Evolutionary conservation across 2,888 invertebrate species (phyloP).

Genomic region (Cryptus viduatorius): DNA sequence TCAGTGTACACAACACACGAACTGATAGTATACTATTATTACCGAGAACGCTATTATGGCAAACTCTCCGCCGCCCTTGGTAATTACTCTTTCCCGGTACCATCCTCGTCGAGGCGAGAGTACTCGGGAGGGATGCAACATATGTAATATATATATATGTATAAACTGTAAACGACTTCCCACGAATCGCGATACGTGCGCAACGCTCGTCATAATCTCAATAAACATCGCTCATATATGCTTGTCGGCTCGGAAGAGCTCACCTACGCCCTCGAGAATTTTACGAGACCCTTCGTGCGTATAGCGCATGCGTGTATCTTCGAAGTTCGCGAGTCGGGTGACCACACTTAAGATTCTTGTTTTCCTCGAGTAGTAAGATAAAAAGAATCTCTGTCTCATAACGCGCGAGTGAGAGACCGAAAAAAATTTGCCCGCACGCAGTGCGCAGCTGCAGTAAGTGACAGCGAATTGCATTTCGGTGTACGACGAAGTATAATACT

Average conservation of each 20-base stretch:
- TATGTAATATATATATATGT: slow-evolving; percentile 22
- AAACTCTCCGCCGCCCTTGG: slow-evolving; percentile 27
- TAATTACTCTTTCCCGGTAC: slow-evolving; percentile 53
- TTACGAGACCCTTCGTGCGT: slow-evolving; percentile 73
- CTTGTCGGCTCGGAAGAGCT: slow-evolving; percentile 56
- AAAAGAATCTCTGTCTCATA: slow-evolving; percentile 42
- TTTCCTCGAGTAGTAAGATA: slow-evolving; percentile 58
- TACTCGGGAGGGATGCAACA: slow-evolving; percentile 20
- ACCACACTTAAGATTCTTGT: slow-evolving; percentile 51
- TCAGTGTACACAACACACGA: neutral
- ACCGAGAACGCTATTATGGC: slow-evolving; percentile 1
- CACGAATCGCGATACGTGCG: slow-evolving; percentile 70
- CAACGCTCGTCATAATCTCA: slow-evolving; percentile 76
- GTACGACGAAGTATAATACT: slow-evolving; percentile 53
- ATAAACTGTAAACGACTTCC: slow-evolving; percentile 74
- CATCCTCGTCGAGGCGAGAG: slow-evolving; percentile 16
- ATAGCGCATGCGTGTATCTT: slow-evolving; percentile 6
- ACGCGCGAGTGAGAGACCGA: neutral
- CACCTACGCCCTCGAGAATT: slow-evolving; percentile 74
- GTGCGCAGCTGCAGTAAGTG: slow-evolving; percentile 52
- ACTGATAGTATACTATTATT: slow-evolving; percentile 23
- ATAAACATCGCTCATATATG: slow-evolving; percentile 79
- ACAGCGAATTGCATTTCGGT: slow-evolving; percentile 66
- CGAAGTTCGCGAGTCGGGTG: slow-evolving; percentile 50
- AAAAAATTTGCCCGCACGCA: slow-evolving; percentile 26